Base-by-base conservation (phyloP, 1,140 invertebrate genomes). In the Drosophila punjabiensis region DNA sequence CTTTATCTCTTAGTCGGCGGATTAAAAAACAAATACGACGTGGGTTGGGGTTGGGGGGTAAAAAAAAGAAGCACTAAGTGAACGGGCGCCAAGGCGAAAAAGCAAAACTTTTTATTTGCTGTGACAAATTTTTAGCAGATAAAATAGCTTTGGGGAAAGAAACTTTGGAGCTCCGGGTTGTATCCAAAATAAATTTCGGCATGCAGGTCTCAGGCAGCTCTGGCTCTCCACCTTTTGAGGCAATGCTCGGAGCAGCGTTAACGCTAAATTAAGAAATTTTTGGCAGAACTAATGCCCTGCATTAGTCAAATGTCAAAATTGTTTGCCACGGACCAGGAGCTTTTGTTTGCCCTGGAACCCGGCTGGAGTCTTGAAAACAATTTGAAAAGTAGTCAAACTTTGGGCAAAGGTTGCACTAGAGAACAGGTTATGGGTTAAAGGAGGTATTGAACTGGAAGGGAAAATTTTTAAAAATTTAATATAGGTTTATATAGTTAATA, bases 231-330 rank as follows among this genome's bases (percentile, higher is more conserved):
- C 61, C 63, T 73, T 71, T 48, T 30, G 24, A 43, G 60, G 43
- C 66, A 52, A 67, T 50, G 52, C 60, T 74, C 43, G 43, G n/a
- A 53, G 50, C 74, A 78, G 56, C 47, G 52, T 81, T 82, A 70
- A 81, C 66, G 77, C 76, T 88, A 89, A 89, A 85, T 88, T 79
- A 85, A 81, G 85, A 89, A 85, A 88, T 89, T 89, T 88, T 81
- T 85, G 85, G 78, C 82, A 79, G 86, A 88, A 88, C 85, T 88
- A 88, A 88, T 88, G 86, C 64, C 53, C 55, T 50, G 81, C 81
- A 88, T 88, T 88, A 85, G 85, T 89, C 86, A 88, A 88, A 89
- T 89, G 81, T 88, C 85, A 82, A 82, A 89, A 85, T 84, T 75
- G 76, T 81, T 84, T 80, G 84, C 58, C 52, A 64, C 33, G 66